phyloP scores from a whole-genome alignment of 2,888 invertebrate species.

The Neoscelio sp. region DNA sequence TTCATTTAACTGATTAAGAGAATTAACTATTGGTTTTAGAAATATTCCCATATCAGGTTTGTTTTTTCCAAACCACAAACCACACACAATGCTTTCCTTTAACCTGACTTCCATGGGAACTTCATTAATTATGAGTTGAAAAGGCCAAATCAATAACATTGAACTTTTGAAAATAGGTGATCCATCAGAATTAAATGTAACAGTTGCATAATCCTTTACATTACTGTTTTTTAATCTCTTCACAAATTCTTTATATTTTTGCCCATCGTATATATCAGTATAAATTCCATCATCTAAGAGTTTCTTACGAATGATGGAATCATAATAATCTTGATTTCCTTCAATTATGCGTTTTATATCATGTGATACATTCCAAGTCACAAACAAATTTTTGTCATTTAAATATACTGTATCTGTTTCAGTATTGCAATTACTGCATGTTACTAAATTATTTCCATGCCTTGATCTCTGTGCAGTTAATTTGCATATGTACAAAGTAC shows the following conservation, averaged over 20 bases:
- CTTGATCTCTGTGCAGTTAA: not conserved
- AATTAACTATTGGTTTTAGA: constrained; percentile 34
- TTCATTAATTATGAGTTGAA: constrained; percentile 64
- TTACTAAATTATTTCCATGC: not conserved
- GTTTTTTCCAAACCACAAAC: constrained; percentile 55
- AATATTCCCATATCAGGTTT: constrained; percentile 43
- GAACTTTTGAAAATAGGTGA: constrained; percentile 59
- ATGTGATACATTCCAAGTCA: not conserved
- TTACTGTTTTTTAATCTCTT: constrained; percentile 19
- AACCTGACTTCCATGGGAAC: constrained; percentile 37
- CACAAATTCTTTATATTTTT: constrained; percentile 42
- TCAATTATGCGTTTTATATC: constrained; percentile 7
- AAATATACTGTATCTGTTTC: not conserved
- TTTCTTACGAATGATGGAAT: not conserved
- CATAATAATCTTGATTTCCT: constrained; percentile 23
- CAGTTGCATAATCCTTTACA: constrained; percentile 32
- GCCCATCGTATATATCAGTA: constrained; percentile 42
- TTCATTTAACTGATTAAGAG: constrained; percentile 40
- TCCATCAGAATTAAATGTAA: constrained; percentile 56
- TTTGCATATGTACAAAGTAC: not conserved
- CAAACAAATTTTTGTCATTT: constrained; percentile 9
- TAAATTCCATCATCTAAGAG: not conserved
- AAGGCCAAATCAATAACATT: constrained; percentile 53
- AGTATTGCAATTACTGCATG: not conserved
- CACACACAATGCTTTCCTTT: constrained; percentile 32